Evolutionary conservation across 2,113 vertebrate species (phyloP).

Genomic region (Nerophis ophidion): DNA sequence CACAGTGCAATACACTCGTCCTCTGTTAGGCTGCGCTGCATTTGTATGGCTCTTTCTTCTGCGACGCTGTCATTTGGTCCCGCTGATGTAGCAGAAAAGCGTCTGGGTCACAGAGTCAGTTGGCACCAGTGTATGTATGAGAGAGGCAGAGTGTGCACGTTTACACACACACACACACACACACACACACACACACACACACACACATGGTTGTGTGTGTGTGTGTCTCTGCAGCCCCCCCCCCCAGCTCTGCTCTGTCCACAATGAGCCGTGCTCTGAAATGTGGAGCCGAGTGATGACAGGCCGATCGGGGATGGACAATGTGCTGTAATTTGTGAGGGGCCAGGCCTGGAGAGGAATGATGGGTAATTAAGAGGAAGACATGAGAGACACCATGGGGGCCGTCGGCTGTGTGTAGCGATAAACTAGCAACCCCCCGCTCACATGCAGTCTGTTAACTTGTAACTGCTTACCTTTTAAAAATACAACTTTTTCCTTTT

Average conservation of each 20-base stretch:
- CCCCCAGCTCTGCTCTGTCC: constrained; percentile 39
- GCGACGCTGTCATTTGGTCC: constrained; percentile 62
- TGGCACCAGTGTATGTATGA: constrained; percentile 64
- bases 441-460: constrained; percentile 33
- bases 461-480: constrained; percentile 11
- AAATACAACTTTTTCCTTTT: no score
- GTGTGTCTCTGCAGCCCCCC: constrained; percentile 25
- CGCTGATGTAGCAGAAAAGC: constrained; percentile 70
- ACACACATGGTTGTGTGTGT: constrained; percentile 18
- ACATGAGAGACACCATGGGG: constrained; percentile 61
- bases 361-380: constrained; percentile 78
- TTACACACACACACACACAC: neutral
- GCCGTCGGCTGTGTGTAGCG: constrained; percentile 57
- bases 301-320: constrained; percentile 72
- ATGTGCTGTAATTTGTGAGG: constrained; percentile 78
- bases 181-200: no score
- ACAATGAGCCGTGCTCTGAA: constrained; percentile 65
- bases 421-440: constrained; percentile 48
- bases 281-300: constrained; percentile 73
- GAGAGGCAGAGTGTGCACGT: constrained; percentile 11
- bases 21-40: constrained; percentile 15
- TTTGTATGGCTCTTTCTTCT: constrained; percentile 36
- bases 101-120: constrained; percentile 79
- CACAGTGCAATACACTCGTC: constrained; percentile 9
- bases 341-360: constrained; percentile 64